Conservation (phyloP, 2,797 vertebrate genomes). For the Sebastolobus alascanus region DNA sequence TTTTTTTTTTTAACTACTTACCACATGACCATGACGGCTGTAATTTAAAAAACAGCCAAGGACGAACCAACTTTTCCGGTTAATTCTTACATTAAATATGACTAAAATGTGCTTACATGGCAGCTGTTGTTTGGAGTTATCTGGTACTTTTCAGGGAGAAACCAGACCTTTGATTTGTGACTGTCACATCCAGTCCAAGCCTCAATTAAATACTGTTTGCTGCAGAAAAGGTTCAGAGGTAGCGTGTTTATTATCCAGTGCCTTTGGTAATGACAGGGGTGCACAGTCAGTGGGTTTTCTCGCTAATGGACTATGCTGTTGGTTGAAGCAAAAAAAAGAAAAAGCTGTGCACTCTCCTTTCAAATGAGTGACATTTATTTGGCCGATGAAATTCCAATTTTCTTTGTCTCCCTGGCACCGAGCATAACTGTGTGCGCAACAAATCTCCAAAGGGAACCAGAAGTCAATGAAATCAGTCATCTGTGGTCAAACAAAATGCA, state of each 20-base stretch:
- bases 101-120: constrained; percentile 13
- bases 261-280: constrained; percentile 50
- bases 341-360: constrained; percentile 42
- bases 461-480: constrained; percentile 65
- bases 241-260: constrained; percentile 47
- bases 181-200: constrained; percentile 27
- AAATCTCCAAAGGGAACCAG: constrained; percentile 51
- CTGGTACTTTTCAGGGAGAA: constrained; percentile 17
- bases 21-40: background rate
- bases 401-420: constrained; percentile 54
- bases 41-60: constrained; percentile 5
- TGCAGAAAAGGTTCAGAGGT: constrained; percentile 47
- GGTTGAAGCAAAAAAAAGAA: constrained; percentile 7
- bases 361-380: constrained; percentile 65
- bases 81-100: constrained; percentile 6
- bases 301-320: constrained; percentile 45
- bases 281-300: constrained; percentile 56
- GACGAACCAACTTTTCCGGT: constrained; percentile 14
- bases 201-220: constrained; percentile 51
- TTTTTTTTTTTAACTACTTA: constrained; percentile 20
- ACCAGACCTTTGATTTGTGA: constrained; percentile 40
- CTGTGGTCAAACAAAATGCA: constrained; percentile 60
- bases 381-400: constrained; percentile 55
- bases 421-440: constrained; percentile 45
- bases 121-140: constrained; percentile 39